These are phyloP conservation scores for Florisuga fusca DNA, from an alignment of 2,797 vertebrate genomes.

Conservation along the genomic window DNA sequence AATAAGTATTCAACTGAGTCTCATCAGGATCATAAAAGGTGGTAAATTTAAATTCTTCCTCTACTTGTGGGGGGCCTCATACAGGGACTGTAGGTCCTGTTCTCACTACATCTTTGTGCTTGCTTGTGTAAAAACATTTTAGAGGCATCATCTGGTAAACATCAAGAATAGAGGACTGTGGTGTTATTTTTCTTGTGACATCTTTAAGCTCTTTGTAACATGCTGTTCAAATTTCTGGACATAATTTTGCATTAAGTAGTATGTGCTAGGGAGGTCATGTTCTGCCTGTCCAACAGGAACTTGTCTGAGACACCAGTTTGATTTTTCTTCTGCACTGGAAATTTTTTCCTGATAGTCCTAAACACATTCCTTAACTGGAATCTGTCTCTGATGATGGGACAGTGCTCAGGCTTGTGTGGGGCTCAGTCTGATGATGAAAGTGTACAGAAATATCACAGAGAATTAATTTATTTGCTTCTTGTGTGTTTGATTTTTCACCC, in stretches of 20 bases:
- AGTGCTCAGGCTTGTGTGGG: not conserved
- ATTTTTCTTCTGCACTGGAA: not conserved
- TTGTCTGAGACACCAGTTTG: not conserved
- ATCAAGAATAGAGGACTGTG: not conserved
- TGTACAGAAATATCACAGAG: not conserved
- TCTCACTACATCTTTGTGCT: not conserved
- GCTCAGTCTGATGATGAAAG: not conserved
- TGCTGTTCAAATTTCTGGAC: not conserved
- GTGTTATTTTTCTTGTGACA: not conserved
- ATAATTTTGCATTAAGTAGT: not conserved
- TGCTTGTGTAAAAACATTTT: not conserved
- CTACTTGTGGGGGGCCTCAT: not conserved
- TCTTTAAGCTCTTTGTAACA: not conserved
- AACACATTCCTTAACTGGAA: not conserved
- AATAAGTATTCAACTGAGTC: not conserved
- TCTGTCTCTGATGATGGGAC: not conserved
- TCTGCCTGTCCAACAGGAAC: not conserved
- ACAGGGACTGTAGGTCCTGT: not conserved
- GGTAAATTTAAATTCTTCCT: not conserved
- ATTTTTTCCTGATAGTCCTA: not conserved
- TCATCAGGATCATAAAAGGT: not conserved
- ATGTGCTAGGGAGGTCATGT: not conserved
- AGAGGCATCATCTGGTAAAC: not conserved
- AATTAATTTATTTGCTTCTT: not conserved
- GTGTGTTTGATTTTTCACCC: not conserved